Base-by-base conservation (phyloP, 2,888 invertebrate species). In the Poecilobothrus nobilitatus region DNA sequence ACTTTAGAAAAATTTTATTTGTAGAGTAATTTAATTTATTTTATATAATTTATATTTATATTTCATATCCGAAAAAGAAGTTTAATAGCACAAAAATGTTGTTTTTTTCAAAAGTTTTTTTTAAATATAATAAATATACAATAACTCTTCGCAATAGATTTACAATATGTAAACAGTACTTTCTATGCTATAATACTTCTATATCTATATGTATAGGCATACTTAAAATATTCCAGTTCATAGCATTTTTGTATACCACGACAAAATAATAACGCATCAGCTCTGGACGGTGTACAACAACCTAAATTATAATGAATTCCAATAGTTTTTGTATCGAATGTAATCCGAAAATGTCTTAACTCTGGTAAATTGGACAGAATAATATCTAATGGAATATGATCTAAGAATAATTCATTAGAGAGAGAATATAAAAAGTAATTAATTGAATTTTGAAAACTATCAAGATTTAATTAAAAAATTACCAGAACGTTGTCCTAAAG, bases 381-480 rank as follows among this genome's bases (percentile, higher is more conserved):
- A 74, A 77, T 79, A 76, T 82, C 81, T 73, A 82, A 77, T 70
- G 82, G 82, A 76, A 82, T 80, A 74, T 82, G 82, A 78, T 81
- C 81, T 81, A 72, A 70, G 68, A 64, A 53, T 12, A 37, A n/a
- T n/a, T n/a, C n/a, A n/a, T n/a, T 37, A 37, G 8, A 5, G 7
- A 37, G 4, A 37, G 12, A 37, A 3, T 10, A 2, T 4, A 37
- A 4, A 27, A 27, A 27, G 27, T 27, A 27, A 27, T 27, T 27
- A 4, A 27, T 37, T 37, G 4, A 37, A 37, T 37, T 53, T 18
- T n/a, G n/a, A n/a, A n/a, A n/a, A n/a, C n/a, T n/a, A n/a, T n/a
- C n/a, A 18, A 18, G 6, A 53, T 18, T 53, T 4, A 18, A 41
- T 22, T n/a, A n/a, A 10, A 33, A 9, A 6, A 64, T 61, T 66